Evolutionary conservation across 2,113 vertebrate genomes (phyloP).

Genomic region (Romanogobio albipinnatus): DNA sequence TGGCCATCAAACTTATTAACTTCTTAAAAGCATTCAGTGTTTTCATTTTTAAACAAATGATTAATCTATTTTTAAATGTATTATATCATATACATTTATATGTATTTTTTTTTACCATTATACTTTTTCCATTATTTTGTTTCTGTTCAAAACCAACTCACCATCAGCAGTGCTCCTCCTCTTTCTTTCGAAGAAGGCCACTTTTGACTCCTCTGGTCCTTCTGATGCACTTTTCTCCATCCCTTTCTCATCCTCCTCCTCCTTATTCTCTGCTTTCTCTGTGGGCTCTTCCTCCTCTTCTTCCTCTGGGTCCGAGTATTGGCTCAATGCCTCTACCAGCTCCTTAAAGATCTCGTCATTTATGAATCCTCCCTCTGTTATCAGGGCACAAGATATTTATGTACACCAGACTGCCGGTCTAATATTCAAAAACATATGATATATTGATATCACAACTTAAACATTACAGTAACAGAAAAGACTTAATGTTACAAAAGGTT

Average conservation of each 20-base stretch:
- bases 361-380: constrained; percentile 87
- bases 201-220: constrained; percentile 65
- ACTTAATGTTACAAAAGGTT: neutral
- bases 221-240: constrained; percentile 68
- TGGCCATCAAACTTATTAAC: neutral
- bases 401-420: neutral
- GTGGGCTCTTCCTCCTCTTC: constrained; percentile 79
- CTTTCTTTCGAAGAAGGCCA: constrained; percentile 66
- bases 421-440: constrained; percentile 39
- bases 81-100: neutral
- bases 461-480: neutral
- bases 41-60: neutral
- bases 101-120: neutral
- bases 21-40: too few species aligned
- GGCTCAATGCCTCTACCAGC: constrained; percentile 91
- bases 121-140: neutral
- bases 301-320: constrained; percentile 91
- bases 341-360: constrained; percentile 95
- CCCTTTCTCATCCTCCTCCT: constrained; percentile 70
- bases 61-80: neutral
- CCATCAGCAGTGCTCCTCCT: constrained; percentile 72
- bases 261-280: constrained; percentile 77
- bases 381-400: constrained; percentile 13
- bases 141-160: constrained; percentile 54
- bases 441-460: neutral